Evolutionary conservation across 2,888 invertebrate genomes (phyloP).

Genomic region (Thymelicus lineola): DNA sequence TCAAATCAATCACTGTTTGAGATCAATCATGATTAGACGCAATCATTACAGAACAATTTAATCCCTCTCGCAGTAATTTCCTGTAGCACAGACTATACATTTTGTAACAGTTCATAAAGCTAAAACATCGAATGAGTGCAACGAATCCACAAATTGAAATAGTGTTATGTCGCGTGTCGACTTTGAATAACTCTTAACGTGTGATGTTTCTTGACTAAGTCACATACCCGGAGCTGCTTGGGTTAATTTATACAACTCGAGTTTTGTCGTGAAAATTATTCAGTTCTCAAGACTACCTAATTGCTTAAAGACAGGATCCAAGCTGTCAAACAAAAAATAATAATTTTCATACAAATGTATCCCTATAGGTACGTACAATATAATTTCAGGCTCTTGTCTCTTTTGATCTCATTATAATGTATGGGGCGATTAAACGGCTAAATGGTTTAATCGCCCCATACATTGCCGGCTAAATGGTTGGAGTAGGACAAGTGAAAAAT

Average conservation of each 20-base stretch:
- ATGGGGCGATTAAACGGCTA: no score
- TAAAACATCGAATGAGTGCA: constrained; percentile 27
- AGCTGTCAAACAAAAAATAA: no score
- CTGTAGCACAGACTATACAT: constrained; percentile 20
- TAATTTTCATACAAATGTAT: no score
- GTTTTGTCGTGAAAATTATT: no score
- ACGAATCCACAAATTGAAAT: constrained; percentile 42
- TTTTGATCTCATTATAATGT: no score
- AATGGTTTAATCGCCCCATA: no score
- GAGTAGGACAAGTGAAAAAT: no score
- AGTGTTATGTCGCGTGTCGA: constrained; percentile 36
- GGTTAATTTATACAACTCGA: background rate
- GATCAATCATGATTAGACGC: constrained; percentile 15
- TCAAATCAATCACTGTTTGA: background rate
- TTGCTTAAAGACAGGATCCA: no score
- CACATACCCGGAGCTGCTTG: background rate
- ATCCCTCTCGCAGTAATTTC: constrained; percentile 3
- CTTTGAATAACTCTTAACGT: constrained; percentile 18
- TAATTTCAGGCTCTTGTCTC: no score
- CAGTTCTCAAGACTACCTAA: no score
- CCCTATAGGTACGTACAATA: no score
- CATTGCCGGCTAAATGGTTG: no score
- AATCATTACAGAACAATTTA: constrained; percentile 28
- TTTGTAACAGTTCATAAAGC: constrained; percentile 25
- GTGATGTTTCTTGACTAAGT: constrained; percentile 36